Percentiles rank a stretch among this genome's conserved stretches.
Evolutionary conservation across 2,797 vertebrate genomes (phyloP).

Genomic region (Dicrostonyx torquatus): DNA sequence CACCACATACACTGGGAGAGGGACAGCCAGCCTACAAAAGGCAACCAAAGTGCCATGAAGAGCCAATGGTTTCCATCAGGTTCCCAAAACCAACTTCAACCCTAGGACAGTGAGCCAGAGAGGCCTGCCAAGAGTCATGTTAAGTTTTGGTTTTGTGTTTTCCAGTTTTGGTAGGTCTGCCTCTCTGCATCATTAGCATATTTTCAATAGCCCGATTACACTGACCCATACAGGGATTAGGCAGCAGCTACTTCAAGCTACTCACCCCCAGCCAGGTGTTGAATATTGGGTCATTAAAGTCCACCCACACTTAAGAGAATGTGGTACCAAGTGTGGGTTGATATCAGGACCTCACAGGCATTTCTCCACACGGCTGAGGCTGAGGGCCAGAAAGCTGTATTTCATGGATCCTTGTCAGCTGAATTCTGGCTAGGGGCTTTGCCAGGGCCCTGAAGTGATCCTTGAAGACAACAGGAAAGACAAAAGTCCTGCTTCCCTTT

Average conservation of each 20-base stretch:
- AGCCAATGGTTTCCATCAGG: too few species aligned
- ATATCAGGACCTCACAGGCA: neutral
- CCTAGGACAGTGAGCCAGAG: neutral
- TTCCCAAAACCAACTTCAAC: neutral
- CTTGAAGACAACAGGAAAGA: neutral
- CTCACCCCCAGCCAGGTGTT: accelerated
- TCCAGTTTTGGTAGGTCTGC: neutral
- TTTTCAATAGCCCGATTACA: neutral
- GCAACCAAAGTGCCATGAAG: too few species aligned
- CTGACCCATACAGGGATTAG: neutral
- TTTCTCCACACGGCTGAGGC: neutral
- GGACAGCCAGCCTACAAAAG: too few species aligned
- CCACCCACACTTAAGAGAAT: neutral
- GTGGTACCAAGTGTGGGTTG: neutral
- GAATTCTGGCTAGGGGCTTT: neutral
- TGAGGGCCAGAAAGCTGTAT: neutral
- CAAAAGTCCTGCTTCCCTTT: too few species aligned
- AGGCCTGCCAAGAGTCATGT: accelerated
- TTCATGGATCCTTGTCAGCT: neutral
- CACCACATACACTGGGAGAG: accelerated
- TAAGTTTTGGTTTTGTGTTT: neutral
- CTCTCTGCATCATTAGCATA: neutral
- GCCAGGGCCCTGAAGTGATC: neutral
- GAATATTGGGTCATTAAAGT: neutral
- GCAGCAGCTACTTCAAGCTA: neutral